Evolutionary conservation across 2,888 invertebrate species (phyloP), one percentile per base, ranked within the genome.

Genomic region (Sinelater perroti): DNA sequence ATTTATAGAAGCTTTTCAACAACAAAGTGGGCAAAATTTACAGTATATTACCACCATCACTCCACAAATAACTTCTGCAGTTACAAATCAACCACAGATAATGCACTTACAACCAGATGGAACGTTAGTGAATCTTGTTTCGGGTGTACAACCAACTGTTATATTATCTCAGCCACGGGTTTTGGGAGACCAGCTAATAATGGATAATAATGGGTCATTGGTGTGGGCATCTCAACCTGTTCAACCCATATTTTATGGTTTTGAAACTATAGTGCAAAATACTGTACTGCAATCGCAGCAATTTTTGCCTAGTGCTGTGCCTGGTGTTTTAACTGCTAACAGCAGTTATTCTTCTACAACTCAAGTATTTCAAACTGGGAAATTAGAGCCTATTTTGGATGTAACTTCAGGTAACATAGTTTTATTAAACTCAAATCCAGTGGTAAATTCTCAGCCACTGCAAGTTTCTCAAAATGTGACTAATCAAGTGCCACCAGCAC

Each of bases 221-320:
- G 70, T 75, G 36, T 78, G 76, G 76, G 60, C 69, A n/a, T 61
- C 68, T 44, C 75, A 85, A 33, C 81, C 86, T 1, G 87, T 87
- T 10, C 90, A 90, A 67, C 91, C 91, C 2, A 87, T 92, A 69
- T 91, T 90, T 70, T 91, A 91, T 68, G 91, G 91, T 0, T 80
- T 92, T 62, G 92, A 93, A 78, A 92, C 92, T 0, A 91, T 92
- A 50, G 92, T 93, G 1, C 91, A 91, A 75, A 93, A 92, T 70
- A 92, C 92, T 2, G 91, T 92, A 0, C 91, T 92, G 91, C 90
- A 90, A n/a, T 91, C 91, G 14, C 91, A 91, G 72, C 92, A 92
- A 72, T 91, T 91, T 72, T 87, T 92, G 10, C 88, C 91, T 2
- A 89, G 90, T 1, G 87, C 90, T 3, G 87, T 91, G 81, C 90